Evolutionary conservation across 2,113 vertebrate genomes (phyloP).

Genomic region (Chinchilla lanigera): DNA sequence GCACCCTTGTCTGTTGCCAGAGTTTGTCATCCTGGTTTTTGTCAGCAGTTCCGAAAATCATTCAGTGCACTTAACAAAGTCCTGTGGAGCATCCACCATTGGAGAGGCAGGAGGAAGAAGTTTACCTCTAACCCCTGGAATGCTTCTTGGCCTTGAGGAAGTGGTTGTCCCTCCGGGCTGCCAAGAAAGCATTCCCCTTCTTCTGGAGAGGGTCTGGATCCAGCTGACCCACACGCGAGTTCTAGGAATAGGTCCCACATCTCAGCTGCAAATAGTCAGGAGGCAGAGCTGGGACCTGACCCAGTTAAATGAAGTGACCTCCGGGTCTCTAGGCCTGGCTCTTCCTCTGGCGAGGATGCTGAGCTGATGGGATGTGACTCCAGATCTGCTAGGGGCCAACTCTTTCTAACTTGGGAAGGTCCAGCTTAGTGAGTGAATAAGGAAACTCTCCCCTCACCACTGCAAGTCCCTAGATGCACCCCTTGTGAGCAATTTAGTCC

Average conservation of each 20-base stretch:
- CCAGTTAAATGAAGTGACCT: rapidly evolving
- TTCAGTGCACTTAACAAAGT: no score
- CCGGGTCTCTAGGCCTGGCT: rapidly evolving
- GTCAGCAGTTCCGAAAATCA: background rate
- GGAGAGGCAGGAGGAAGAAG: background rate
- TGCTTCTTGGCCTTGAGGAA: rapidly evolving
- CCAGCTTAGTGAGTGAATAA: rapidly evolving
- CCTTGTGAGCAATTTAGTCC: background rate
- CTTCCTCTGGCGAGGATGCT: background rate
- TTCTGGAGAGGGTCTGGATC: background rate
- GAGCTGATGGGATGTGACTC: no score
- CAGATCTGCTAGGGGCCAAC: rapidly evolving
- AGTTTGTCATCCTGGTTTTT: background rate
- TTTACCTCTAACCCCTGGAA: background rate
- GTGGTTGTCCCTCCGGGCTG: rapidly evolving
- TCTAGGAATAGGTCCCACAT: rapidly evolving
- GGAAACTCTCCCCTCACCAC: rapidly evolving
- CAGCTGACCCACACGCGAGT: background rate
- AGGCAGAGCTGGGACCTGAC: background rate
- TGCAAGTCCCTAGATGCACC: background rate
- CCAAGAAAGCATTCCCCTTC: background rate
- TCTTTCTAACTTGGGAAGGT: background rate
- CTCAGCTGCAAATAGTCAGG: background rate
- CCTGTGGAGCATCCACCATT: background rate
- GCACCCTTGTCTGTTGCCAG: background rate